Evolutionary conservation across 1,140 invertebrate genomes (phyloP).

Genomic region (Reticulitermes speratus): DNA sequence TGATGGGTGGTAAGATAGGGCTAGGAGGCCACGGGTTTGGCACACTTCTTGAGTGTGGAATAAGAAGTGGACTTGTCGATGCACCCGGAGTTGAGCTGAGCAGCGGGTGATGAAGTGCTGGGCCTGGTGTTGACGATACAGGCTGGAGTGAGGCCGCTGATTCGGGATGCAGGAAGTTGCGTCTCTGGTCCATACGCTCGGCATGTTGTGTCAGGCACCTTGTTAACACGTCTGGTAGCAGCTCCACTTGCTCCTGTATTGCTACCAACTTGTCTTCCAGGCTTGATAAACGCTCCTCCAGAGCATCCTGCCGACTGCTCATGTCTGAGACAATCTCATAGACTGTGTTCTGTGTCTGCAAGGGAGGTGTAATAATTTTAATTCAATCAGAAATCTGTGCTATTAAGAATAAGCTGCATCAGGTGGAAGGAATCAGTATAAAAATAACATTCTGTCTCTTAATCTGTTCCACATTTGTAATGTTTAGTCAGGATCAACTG

Average conservation of each 20-base stretch:
- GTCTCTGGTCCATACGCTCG: constrained; percentile 68
- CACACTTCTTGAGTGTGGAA: constrained; percentile 59
- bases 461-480: no score
- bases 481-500: no score
- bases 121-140: constrained; percentile 29
- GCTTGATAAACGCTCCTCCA: constrained; percentile 83
- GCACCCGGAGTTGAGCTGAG: constrained; percentile 41
- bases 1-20: constrained; percentile 68
- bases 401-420: no score
- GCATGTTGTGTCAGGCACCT: constrained; percentile 67
- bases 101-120: constrained; percentile 38
- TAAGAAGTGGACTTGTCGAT: constrained; percentile 52
- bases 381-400: no score
- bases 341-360: constrained; percentile 94
- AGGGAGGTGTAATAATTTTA: constrained; percentile 45
- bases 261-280: constrained; percentile 84
- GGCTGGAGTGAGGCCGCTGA: constrained; percentile 48
- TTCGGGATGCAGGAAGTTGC: constrained; percentile 83
- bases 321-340: constrained; percentile 97
- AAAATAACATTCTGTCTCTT: no score
- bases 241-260: constrained; percentile 75
- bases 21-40: constrained; percentile 71
- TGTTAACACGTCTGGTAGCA: constrained; percentile 77
- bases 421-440: no score
- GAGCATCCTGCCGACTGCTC: constrained; percentile 83